Conservation (phyloP, 2,888 invertebrate species). For the Drosophila tripunctata region DNA sequence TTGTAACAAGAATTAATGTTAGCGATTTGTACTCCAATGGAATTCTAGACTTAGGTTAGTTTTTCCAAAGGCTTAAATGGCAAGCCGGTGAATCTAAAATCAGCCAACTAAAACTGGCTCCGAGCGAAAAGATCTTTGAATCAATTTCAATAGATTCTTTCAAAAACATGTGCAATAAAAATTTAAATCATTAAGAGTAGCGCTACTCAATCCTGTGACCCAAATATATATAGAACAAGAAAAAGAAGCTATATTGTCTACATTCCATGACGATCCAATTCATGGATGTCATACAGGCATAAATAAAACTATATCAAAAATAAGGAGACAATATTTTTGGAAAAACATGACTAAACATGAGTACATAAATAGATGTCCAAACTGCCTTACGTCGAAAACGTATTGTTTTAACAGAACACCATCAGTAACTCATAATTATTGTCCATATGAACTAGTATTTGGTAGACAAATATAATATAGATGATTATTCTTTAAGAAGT, state of each 20-base stretch:
- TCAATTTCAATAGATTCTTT: neutral
- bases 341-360: neutral
- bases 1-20: too few relatives aligned
- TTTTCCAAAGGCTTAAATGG: too few relatives aligned
- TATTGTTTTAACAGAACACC: too few relatives aligned
- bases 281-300: conserved; percentile 17
- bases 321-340: neutral
- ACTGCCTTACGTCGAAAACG: conserved; percentile 1
- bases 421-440: neutral
- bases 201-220: neutral
- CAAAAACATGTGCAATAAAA: neutral
- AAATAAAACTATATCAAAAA: conserved; percentile 15
- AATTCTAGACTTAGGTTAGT: too few relatives aligned
- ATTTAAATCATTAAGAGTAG: neutral
- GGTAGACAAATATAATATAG: too few relatives aligned
- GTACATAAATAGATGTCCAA: too few relatives aligned
- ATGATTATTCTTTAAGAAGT: too few relatives aligned
- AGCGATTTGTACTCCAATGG: too few relatives aligned
- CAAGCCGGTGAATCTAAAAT: too few relatives aligned
- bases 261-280: conserved; percentile 14
- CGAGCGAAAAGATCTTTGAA: too few relatives aligned
- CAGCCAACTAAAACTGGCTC: too few relatives aligned
- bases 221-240: neutral
- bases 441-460: too few relatives aligned
- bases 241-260: neutral